Conservation (phyloP, 2,797 vertebrate genomes). For the Acanthiza pusilla region DNA sequence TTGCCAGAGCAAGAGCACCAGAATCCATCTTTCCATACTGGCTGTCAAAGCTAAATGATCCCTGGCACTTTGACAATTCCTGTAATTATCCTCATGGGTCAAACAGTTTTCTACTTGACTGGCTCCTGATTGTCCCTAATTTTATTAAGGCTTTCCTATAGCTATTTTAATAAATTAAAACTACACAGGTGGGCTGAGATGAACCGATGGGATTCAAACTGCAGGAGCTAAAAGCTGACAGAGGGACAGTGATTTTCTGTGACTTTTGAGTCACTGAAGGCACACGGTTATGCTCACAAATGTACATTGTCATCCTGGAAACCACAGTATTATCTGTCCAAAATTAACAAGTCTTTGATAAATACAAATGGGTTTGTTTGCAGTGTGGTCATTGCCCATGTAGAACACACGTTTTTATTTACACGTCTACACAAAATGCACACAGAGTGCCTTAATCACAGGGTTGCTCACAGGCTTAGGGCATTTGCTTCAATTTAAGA, state of each 20-base stretch:
- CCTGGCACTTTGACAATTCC: background rate
- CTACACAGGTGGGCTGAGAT: background rate
- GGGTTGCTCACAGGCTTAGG: rapidly evolving
- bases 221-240: background rate
- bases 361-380: background rate
- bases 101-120: background rate
- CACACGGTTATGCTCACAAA: background rate
- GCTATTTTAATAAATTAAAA: conserved; percentile 17
- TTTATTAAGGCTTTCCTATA: background rate
- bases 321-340: background rate
- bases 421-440: background rate
- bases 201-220: background rate
- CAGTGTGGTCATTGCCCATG: background rate
- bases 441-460: background rate
- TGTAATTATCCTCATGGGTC: background rate
- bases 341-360: background rate
- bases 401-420: background rate
- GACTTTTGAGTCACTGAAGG: background rate
- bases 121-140: background rate
- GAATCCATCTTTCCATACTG: background rate
- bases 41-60: conserved; percentile 4
- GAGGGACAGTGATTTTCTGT: background rate
- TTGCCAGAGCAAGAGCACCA: background rate
- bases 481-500: background rate
- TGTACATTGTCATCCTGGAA: background rate